A percentile compares a stretch with the other conserved stretches of the same genome.
Evolutionary conservation across 2,888 invertebrate genomes (phyloP).

Genomic region (Kryphioiulus occultus): DNA sequence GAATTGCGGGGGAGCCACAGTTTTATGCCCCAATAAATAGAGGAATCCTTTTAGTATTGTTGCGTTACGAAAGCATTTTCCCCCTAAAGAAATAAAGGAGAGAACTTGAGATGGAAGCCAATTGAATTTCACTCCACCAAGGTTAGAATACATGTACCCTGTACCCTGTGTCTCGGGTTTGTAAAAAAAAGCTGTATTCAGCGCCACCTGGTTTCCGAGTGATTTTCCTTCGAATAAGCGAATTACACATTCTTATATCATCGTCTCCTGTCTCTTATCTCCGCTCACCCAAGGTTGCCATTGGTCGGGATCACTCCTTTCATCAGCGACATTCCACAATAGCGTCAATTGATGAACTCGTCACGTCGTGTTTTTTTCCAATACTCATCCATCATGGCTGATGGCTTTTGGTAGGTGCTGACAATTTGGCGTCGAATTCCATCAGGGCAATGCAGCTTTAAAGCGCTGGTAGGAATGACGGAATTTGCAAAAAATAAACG

Average conservation of each 20-base stretch:
- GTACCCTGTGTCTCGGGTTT: too few species aligned
- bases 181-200: not conserved
- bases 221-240: not conserved
- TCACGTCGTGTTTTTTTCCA: not conserved
- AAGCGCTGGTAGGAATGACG: not conserved
- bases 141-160: too few species aligned
- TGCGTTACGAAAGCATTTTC: not conserved
- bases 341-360: slow-evolving; percentile 3
- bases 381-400: not conserved
- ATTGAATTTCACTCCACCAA: not conserved
- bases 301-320: not conserved
- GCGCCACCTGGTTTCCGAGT: not conserved
- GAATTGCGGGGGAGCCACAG: not conserved
- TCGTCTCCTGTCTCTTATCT: too few species aligned
- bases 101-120: not conserved
- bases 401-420: not conserved
- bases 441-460: not conserved
- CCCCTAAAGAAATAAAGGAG: not conserved
- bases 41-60: not conserved
- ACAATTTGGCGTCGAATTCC: not conserved
- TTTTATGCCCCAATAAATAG: not conserved
- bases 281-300: not conserved
- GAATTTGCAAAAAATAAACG: not conserved
- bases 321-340: not conserved
- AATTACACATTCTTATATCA: not conserved